Evolutionary conservation across 2,797 vertebrate species (phyloP).

Genomic region (Acomys russatus): DNA sequence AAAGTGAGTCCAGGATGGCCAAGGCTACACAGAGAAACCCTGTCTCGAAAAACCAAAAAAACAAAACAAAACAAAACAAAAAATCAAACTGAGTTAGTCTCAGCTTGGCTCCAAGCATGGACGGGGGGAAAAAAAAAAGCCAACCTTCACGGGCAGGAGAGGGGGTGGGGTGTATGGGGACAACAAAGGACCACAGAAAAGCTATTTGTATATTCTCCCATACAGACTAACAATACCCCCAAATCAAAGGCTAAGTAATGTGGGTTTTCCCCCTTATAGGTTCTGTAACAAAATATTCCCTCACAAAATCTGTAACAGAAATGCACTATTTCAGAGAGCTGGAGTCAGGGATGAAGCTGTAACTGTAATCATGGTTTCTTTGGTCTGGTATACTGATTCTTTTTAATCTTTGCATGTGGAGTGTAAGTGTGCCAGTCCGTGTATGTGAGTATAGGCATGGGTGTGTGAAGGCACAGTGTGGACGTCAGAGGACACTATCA

Average conservation of each 20-base stretch:
- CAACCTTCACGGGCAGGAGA: constrained; percentile 47
- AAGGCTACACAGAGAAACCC: too few species aligned
- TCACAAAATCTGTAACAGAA: constrained; percentile 83
- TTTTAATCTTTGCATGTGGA: neutral
- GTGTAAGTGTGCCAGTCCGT: neutral
- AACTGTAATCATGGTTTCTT: constrained; percentile 82
- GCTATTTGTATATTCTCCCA: constrained; percentile 64
- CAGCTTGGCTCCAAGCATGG: neutral
- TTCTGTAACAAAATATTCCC: constrained; percentile 84
- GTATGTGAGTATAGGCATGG: neutral
- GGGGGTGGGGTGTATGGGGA: neutral
- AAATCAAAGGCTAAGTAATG: constrained; percentile 83
- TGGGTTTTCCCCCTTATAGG: constrained; percentile 70
- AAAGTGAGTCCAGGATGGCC: too few species aligned
- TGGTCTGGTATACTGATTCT: constrained; percentile 81
- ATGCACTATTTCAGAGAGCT: constrained; percentile 80
- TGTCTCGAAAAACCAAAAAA: too few species aligned
- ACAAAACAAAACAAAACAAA: too few species aligned
- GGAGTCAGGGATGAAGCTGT: constrained; percentile 85
- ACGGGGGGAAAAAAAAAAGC: neutral
- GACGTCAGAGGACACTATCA: neutral
- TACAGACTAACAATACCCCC: constrained; percentile 77
- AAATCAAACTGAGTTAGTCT: constrained; percentile 69
- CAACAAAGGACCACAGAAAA: constrained; percentile 69
- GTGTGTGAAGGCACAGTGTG: neutral